Evolutionary conservation across 1,140 invertebrate species (phyloP), one percentile per base, ranked within the genome.

Genomic region (Tetranychus cinnabarinus): DNA sequence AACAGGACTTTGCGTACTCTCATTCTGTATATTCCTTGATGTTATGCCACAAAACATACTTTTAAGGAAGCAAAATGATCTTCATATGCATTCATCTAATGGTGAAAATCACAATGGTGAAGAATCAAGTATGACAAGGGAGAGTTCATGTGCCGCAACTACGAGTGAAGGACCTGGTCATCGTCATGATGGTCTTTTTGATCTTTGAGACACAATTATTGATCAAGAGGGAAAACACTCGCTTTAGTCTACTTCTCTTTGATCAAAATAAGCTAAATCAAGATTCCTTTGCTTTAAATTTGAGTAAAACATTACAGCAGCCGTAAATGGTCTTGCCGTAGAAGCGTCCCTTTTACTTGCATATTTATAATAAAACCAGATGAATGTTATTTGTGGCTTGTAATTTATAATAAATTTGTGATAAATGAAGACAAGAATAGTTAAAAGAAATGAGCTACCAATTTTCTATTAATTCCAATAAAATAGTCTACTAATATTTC

Each of bases 161-260:
- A 1, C 0, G 0, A 33, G 6, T 15, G 15, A 6, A 8, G 48
- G 5, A 5, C 6, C 4, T 52, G 15, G 15, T 52, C 48, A 52
- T 33, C 57, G 42, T 35, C 12, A 60, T 48, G 76, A 79, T 1
- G 80, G 83, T 60, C 81, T 86, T 61, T 82, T 90, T 67, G 83
- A 91, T 52, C 82, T 95, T 72, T 78, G 81, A 54, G 90, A 96
- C 69, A 74, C 90, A 52, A 84, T 89, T 74, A 90, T 93, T 64
- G 82, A 91, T 71, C 88, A 92, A 71, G 81, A 79, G 35, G 95
- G 67, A 90, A 96, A 71, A 95, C 90, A 8, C 93, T 97, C 67
- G 91, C 79, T 97, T 54, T 90, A 89, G 69, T 92, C 87, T 65
- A 82, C 96, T 62, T 93, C 88, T 0, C 88, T 95, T 69, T 95